Conservation (phyloP, 2,888 invertebrate genomes). For the Serripes groenlandicus region DNA sequence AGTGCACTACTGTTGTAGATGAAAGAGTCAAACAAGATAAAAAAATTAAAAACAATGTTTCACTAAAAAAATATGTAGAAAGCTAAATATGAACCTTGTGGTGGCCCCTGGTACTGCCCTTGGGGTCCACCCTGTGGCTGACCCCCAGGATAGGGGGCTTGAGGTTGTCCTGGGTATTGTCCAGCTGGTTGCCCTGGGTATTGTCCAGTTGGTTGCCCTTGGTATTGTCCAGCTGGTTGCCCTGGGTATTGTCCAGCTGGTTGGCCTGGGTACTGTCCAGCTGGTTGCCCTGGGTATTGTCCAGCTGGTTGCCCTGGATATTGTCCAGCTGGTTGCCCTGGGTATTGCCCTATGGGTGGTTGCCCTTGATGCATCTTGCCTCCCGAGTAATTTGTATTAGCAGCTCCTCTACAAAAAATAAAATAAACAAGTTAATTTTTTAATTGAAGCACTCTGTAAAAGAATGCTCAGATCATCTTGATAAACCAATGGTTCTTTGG, state of each 20-base stretch:
- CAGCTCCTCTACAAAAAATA: not conserved
- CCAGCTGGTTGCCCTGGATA: slow-evolving; percentile 46
- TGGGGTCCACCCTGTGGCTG: slow-evolving; percentile 26
- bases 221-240: not conserved
- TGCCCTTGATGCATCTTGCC: slow-evolving; percentile 32
- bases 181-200: slow-evolving; percentile 26
- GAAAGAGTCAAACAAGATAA: no score
- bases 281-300: slow-evolving; percentile 42
- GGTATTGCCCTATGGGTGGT: slow-evolving; percentile 35
- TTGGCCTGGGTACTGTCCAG: slow-evolving; percentile 45
- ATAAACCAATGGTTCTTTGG: no score
- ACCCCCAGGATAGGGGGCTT: slow-evolving; percentile 11
- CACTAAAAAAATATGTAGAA: no score
- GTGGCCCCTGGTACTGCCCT: slow-evolving; percentile 42
- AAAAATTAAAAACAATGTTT: no score
- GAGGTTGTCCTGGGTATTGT: slow-evolving; percentile 12
- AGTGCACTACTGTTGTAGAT: no score
- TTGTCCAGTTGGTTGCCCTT: not conserved
- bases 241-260: slow-evolving; percentile 32
- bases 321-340: slow-evolving; percentile 44
- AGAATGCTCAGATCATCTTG: no score
- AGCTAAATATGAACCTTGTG: slow-evolving; percentile 25
- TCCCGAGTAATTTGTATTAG: not conserved
- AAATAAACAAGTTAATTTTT: not conserved
- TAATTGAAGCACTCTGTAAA: no score